phyloP scores from a whole-genome alignment of 2,888 invertebrate species.

The Chymomyza fuscimana region DNA sequence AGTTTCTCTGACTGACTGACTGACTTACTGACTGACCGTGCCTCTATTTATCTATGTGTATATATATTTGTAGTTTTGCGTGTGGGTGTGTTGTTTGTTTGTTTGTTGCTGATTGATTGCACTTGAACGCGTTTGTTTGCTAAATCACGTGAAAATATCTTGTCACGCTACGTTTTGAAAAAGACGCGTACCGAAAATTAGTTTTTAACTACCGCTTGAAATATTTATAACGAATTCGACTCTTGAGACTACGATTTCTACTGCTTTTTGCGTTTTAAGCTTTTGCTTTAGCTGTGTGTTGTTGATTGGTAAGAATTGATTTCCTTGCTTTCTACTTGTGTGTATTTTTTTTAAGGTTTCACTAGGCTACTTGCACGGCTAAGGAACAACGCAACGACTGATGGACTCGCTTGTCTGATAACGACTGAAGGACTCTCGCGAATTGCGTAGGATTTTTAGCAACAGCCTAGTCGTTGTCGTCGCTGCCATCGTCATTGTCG shows the following conservation, averaged over 20 bases:
- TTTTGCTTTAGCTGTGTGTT: slow-evolving; percentile 10
- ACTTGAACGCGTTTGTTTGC: slow-evolving; percentile 71
- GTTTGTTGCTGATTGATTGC: slow-evolving; percentile 61
- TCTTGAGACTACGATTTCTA: slow-evolving; percentile 9
- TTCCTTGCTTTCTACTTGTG: slow-evolving; percentile 27
- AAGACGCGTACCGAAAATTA: background rate
- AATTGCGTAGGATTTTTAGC: slow-evolving; percentile 75
- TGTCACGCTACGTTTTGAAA: background rate
- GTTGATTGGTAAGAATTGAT: slow-evolving; percentile 35
- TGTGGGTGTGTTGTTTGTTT: slow-evolving; percentile 18
- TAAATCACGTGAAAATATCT: slow-evolving; percentile 56
- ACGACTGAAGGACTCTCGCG: slow-evolving; percentile 78
- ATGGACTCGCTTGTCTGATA: slow-evolving; percentile 79
- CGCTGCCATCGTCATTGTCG: slow-evolving; percentile 32
- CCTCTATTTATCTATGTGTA: slow-evolving; percentile 40
- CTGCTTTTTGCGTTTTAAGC: slow-evolving; percentile 10
- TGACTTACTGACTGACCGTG: slow-evolving; percentile 5
- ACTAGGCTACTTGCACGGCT: slow-evolving; percentile 78
- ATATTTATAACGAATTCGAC: slow-evolving; percentile 10
- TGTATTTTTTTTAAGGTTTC: slow-evolving; percentile 39
- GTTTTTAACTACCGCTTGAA: background rate
- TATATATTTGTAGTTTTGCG: slow-evolving; percentile 6
- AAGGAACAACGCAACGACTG: slow-evolving; percentile 79
- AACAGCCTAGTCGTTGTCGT: slow-evolving; percentile 46
- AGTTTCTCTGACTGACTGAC: background rate